Base-by-base conservation (phyloP, 2,888 invertebrate genomes). In the Epistrophe eligans region DNA sequence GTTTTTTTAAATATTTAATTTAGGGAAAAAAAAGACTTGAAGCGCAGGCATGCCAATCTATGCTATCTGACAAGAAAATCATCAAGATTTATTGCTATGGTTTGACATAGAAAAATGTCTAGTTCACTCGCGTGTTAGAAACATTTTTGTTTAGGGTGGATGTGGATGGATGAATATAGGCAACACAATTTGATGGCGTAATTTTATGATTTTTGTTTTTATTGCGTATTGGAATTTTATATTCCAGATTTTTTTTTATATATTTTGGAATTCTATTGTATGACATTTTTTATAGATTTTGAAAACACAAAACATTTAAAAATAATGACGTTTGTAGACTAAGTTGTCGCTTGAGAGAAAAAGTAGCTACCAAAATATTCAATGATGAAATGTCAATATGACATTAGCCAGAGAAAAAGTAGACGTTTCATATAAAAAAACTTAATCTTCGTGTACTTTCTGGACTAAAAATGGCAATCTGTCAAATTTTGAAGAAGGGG, bases 41-140 rank as follows among this genome's bases (percentile, higher is more conserved):
- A 57, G 19, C 58, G n/a, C 64, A 72, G 45, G 19, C 60, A 55
- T 24, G 55, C 55, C 60, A 70, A 70, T 70, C 70, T 64, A 45
- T 48, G 38, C 64, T 72, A 72, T 79, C 79, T 64, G 64, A 79
- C 38, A 72, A 57, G 28, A 66, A 66, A 40, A 67, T 50, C 57
- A 35, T 79, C 55, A 73, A 40, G 40, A 58, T 73, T 79, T 66
- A 50, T 50, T 38, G 15, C 58, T n/a, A 8, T 66, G 13, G 35
- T 79, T 72, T 57, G 48, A 72, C 52, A 57, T 62, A 43, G 19
- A 79, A 40, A 28, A 52, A 62, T 43, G 45, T 71, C 19, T 60
- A 45, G 13, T 79, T 52, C 55, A 28, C 40, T 72, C 55, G 55
- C 70, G 55, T 70, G 70, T 15, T 28, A 4, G 28, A 70, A 0